A percentile compares a stretch with the other conserved stretches of the same genome.
Conservation (phyloP, 1,140 invertebrate species). For the Psilanteris sp. region DNA sequence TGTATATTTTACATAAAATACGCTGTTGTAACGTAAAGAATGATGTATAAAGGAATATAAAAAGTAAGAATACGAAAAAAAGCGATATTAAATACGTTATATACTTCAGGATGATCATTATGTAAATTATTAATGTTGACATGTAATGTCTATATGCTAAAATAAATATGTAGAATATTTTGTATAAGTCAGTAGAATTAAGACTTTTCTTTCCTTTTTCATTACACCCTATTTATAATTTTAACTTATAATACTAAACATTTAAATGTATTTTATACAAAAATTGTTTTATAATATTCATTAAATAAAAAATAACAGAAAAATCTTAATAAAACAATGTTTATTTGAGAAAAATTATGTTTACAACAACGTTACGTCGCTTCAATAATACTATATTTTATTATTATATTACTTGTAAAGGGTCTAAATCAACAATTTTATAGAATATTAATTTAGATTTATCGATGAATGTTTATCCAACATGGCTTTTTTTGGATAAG, state of each 20-base stretch:
- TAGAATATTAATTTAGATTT: too few relatives aligned
- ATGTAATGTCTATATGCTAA: constrained; percentile 74
- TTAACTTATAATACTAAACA: too few relatives aligned
- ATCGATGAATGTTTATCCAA: constrained; percentile 64
- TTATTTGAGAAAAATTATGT: constrained; percentile 48
- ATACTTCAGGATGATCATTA: constrained; percentile 58
- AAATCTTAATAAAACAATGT: constrained; percentile 43
- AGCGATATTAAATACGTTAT: constrained; percentile 58
- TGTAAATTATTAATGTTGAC: constrained; percentile 68
- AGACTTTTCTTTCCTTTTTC: not conserved
- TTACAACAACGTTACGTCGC: constrained; percentile 46
- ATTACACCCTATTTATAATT: too few relatives aligned
- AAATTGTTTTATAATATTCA: too few relatives aligned
- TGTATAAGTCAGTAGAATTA: constrained; percentile 64
- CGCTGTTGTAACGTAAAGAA: constrained; percentile 31
- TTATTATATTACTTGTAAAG: constrained; percentile 22
- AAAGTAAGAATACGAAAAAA: constrained; percentile 33
- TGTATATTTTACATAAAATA: not conserved
- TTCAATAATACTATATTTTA: constrained; percentile 34
- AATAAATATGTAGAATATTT: constrained; percentile 77
- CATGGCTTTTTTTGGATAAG: constrained; percentile 72
- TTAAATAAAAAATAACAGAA: not conserved
- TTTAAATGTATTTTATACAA: too few relatives aligned
- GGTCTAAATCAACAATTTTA: constrained; percentile 21
- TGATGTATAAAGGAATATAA: constrained; percentile 38